Conservation (phyloP, 2,797 vertebrate genomes). For the Telmatherina bonti region DNA sequence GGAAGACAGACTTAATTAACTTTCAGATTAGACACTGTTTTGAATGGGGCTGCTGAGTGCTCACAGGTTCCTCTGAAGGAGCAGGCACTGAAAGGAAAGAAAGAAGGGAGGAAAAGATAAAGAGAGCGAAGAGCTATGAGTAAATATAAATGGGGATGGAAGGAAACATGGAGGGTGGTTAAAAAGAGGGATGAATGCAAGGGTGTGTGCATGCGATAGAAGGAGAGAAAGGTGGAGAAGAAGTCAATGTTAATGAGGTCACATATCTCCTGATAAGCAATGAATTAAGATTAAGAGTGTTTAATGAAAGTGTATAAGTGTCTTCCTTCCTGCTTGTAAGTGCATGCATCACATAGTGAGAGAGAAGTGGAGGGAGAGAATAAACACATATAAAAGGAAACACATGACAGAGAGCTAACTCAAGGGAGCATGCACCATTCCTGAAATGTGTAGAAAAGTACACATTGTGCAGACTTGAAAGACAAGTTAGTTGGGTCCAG, state of each 20-base stretch:
- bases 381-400: slow-evolving; percentile 27
- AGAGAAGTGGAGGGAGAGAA: slow-evolving; percentile 16
- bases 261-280: slow-evolving; percentile 78
- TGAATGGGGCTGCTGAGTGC: slow-evolving; percentile 55
- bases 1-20: slow-evolving; percentile 77
- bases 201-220: slow-evolving; percentile 32
- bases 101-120: slow-evolving; percentile 54
- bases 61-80: slow-evolving; percentile 64
- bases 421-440: slow-evolving; percentile 38
- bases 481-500: slow-evolving; percentile 65
- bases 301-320: slow-evolving; percentile 77
- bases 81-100: slow-evolving; percentile 36
- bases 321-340: slow-evolving; percentile 45
- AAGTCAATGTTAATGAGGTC: slow-evolving; percentile 80
- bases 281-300: slow-evolving; percentile 78
- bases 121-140: slow-evolving; percentile 40
- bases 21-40: slow-evolving; percentile 75
- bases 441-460: slow-evolving; percentile 54
- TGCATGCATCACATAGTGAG: slow-evolving; percentile 28
- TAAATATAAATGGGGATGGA: slow-evolving; percentile 53
- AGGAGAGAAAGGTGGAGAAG: slow-evolving; percentile 47
- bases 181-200: slow-evolving; percentile 29
- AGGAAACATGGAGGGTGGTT: slow-evolving; percentile 19
- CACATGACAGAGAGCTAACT: slow-evolving; percentile 21
- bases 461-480: slow-evolving; percentile 39